Base-by-base conservation (phyloP, 2,113 vertebrate genomes). In the Paedocypris sp. region DNA sequence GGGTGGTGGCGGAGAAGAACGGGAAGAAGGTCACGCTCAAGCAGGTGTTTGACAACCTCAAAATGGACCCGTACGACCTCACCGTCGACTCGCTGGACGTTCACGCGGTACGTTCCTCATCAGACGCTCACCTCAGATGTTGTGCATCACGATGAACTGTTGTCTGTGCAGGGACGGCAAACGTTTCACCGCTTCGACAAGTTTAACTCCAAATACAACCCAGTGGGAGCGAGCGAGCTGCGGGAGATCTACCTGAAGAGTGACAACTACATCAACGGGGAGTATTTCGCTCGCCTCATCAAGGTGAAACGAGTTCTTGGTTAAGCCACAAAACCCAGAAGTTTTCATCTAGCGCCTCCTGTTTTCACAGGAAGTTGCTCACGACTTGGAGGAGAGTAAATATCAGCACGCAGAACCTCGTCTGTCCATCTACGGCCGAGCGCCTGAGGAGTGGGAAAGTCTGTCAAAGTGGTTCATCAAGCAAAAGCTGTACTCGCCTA, bases 131-230 rank as follows among this genome's bases (percentile, higher is more conserved):
- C 4, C 29, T 4, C 13, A n/a, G 1, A 16, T 10, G 13, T 5
- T 18, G 15, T 39, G 2, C 6, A 19, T 20, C 29, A 3, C 2
- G 5, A 39, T 6, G 26, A 35, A n/a, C 5, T 39, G 8, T 68
- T 70, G n/a, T 69, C 9, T 33, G 16, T 77, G 9, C 58, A 99
- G 95, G 95, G 90, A 26, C 91, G 95, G 51, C 95, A 99, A 77
- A 99, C 94, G 0, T 99, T 99, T 77, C 95, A 99, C 73, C 89
- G 95, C 6, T 99, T 99, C 72, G 95, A 99, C 82, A 99, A 99
- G 85, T 99, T 99, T 82, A 99, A 99, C 79, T 92, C 94, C 42
- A 99, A 99, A 65, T 99, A 99, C 80, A 99, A 99, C 78, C 95
- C 95, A 0, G 89, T 98, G 48, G 95, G 95, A 66, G 95, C 95